Conservation (phyloP, 1,140 invertebrate species). For the Hyphantria cunea region DNA sequence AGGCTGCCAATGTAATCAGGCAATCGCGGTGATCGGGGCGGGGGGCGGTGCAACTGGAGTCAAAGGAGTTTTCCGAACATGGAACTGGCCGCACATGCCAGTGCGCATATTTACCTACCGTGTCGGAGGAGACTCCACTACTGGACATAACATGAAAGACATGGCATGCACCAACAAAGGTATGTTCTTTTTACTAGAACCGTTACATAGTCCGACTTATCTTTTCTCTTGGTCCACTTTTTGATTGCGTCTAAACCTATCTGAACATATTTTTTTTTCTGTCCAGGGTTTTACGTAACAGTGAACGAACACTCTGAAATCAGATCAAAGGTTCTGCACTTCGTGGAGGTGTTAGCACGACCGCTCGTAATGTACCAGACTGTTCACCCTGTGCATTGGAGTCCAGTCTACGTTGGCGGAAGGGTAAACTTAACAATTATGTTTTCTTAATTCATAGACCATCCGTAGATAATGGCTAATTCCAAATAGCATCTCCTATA, state of each 20-base stretch:
- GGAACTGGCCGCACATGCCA: constrained; percentile 95
- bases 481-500: too few relatives aligned
- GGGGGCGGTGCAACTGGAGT: constrained; percentile 91
- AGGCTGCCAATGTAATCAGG: constrained; percentile 97
- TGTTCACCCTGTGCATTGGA: constrained; percentile 95
- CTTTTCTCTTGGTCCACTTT: too few relatives aligned
- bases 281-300: constrained; percentile 91
- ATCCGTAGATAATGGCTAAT: too few relatives aligned
- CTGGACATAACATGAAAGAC: constrained; percentile 88
- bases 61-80: constrained; percentile 87
- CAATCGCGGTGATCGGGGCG: constrained; percentile 97
- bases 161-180: constrained; percentile 99
- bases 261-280: too few relatives aligned
- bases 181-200: constrained; percentile 54
- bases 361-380: constrained; percentile 95
- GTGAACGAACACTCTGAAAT: constrained; percentile 93
- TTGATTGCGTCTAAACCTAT: too few relatives aligned
- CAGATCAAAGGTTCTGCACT: constrained; percentile 93
- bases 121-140: constrained; percentile 94
- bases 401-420: constrained; percentile 93
- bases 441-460: too few relatives aligned
- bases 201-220: too few relatives aligned
- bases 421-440: constrained; percentile 89
- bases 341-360: constrained; percentile 94
- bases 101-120: constrained; percentile 98